Evolutionary conservation across 2,113 vertebrate genomes (phyloP), one percentile per base, ranked within the genome.

Genomic region (Corythornis madagascariensis): DNA sequence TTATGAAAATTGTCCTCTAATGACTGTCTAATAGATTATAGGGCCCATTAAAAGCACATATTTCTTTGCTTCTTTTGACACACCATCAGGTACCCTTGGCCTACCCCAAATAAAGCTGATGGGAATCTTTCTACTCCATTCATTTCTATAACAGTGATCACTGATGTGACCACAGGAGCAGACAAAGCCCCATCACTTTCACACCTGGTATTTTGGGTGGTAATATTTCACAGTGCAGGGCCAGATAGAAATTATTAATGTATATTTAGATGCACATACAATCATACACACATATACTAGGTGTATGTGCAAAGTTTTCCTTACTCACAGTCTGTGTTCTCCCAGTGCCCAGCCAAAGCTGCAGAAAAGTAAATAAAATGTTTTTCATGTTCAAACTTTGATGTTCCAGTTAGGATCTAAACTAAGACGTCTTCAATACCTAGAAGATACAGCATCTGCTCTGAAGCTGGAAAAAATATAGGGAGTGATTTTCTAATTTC

Each of bases 1-100:
- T 71, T 48, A 89, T 40, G 40, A 81, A 92, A 91, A 95, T 75
- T 61, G 29, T 25, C 52, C 22, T 80, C 40, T 90, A 90, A 93
- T 89, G 50, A 61, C 64, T 69, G 50, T 70, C 63, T 79, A 93
- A 19, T 28, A 70, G 29, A 92, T 18, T 15, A 71, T 47, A 29
- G 55, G 55, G 42, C 40, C 42, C 26, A 81, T 85, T 92, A 78
- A 57, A 86, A 87, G 2, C 6, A 0, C 40, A 29, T 84, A 53
- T 75, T 81, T 92, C 83, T 67, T 87, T 65, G 9, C 55, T 69
- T 90, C 61, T 78, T 89, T 69, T 73, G 84, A 86, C 70, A 79
- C 24, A 65, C 16, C 31, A 64, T 61, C 47, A 56, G 18, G 56
- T 86, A 74, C 33, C 19, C 38, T 56, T 29, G 47, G 47, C 26